Conservation (phyloP, 2,888 invertebrate genomes). For the Pyrocoelia pectoralis region DNA sequence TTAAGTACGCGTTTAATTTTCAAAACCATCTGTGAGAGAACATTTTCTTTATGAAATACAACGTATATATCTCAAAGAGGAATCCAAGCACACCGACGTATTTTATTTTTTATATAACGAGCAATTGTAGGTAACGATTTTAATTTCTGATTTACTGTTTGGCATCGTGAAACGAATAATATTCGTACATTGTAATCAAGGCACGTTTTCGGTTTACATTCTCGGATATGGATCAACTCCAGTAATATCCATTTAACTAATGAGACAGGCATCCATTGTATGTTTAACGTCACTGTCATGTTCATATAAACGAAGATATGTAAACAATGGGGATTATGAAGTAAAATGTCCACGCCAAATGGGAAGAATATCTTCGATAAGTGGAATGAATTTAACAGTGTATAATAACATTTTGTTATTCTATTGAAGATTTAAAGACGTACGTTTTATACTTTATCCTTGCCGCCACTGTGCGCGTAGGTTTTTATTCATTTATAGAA, state of each 20-base stretch:
- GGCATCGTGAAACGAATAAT: not conserved
- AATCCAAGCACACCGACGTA: not conserved
- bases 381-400: no score
- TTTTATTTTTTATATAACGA: not conserved
- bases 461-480: no score
- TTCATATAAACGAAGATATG: not conserved
- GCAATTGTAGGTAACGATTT: not conserved
- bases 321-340: not conserved
- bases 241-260: conserved; percentile 1
- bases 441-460: no score
- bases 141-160: not conserved
- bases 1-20: no score
- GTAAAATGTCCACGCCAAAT: not conserved
- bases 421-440: no score
- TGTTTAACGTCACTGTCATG: not conserved
- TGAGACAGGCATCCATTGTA: not conserved
- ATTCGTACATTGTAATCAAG: not conserved
- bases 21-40: no score
- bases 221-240: not conserved
- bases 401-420: no score
- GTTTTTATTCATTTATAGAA: no score
- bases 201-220: not conserved
- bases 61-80: not conserved
- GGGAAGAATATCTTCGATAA: no score
- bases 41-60: no score